Percentiles rank a stretch among this genome's conserved stretches.
Conservation (phyloP, 2,797 vertebrate species). For the Pseudochaenichthys georgianus region DNA sequence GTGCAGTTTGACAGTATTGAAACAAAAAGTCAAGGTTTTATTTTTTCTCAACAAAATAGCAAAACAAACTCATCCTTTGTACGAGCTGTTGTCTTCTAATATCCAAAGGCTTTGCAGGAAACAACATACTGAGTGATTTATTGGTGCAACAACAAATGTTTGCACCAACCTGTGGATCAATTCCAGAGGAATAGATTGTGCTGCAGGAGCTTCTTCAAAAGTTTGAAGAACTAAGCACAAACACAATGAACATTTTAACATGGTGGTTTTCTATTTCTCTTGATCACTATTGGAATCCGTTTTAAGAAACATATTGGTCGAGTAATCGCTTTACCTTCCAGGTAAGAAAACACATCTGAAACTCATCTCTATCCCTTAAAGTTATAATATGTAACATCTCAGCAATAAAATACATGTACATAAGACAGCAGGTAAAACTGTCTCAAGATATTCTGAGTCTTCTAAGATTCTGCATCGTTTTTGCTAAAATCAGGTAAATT, state of each 20-base stretch:
- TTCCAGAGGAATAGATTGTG: not conserved
- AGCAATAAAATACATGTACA: no score
- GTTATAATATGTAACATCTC: no score
- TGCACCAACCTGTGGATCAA: not conserved
- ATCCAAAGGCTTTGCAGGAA: not conserved
- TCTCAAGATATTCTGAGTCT: not conserved
- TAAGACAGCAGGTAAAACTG: conserved; percentile 7
- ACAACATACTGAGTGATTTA: not conserved
- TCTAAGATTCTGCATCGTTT: no score
- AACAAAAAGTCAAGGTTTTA: not conserved
- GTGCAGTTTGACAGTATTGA: not conserved
- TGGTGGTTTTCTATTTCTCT: not conserved
- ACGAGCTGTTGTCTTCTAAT: not conserved
- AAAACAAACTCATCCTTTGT: not conserved
- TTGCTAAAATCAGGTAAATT: no score
- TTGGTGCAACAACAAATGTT: not conserved
- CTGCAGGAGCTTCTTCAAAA: not conserved
- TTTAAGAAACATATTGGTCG: no score
- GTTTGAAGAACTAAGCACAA: not conserved
- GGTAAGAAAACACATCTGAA: no score
- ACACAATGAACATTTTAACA: not conserved
- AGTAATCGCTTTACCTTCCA: no score
- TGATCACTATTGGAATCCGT: not conserved
- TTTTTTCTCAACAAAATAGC: not conserved
- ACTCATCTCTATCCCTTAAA: no score